Conservation (phyloP, 2,797 vertebrate genomes). For the Lacerta agilis region DNA sequence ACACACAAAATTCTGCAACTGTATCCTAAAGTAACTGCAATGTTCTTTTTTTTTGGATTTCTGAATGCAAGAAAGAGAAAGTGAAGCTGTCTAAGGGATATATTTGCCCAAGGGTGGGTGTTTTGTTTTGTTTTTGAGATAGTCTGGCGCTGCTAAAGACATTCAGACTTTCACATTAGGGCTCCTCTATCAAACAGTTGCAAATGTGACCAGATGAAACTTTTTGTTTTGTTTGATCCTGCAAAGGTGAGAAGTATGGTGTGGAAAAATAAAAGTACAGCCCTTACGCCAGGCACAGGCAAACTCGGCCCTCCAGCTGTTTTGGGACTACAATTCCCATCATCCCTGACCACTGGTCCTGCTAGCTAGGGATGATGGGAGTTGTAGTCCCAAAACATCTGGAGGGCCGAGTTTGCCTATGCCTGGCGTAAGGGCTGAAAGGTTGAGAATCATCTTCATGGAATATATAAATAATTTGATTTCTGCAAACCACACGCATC, state of each 20-base stretch:
- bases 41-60: not conserved
- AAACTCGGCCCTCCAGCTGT: too few relatives aligned
- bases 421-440: not conserved
- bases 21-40: too few relatives aligned
- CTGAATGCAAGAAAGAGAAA: conserved; percentile 17
- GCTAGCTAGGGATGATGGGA: too few relatives aligned
- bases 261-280: not conserved
- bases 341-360: too few relatives aligned
- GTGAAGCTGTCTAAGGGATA: not conserved
- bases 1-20: too few relatives aligned
- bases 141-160: not conserved
- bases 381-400: too few relatives aligned
- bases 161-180: not conserved
- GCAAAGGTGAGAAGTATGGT: not conserved
- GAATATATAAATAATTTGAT: not conserved
- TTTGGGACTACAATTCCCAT: too few relatives aligned
- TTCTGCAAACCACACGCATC: not conserved
- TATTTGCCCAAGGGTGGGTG: not conserved
- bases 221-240: not conserved
- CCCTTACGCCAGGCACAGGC: not conserved
- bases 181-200: not conserved
- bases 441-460: not conserved
- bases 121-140: not conserved
- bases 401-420: too few relatives aligned
- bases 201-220: not conserved